phyloP scores from a whole-genome alignment of 2,888 invertebrate species.

The Herminia tarsipennalis region DNA sequence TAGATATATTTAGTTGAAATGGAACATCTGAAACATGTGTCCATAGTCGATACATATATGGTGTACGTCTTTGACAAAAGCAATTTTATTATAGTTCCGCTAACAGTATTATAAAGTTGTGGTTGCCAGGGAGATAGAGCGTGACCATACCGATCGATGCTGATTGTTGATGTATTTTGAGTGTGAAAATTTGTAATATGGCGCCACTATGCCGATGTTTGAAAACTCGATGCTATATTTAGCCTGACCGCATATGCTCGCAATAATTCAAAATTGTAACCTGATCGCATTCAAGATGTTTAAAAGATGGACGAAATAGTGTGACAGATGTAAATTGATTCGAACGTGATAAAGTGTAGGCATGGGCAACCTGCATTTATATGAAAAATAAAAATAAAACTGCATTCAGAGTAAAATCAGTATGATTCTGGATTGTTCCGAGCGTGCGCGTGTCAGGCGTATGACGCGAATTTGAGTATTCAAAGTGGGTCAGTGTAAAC shows the following conservation, averaged over 20 bases:
- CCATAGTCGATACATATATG: constrained; percentile 26
- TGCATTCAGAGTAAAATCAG: no score
- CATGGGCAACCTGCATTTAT: no score
- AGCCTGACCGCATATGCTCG: neutral
- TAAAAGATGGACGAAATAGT: no score
- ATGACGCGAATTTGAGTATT: constrained; percentile 31
- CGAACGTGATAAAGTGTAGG: no score
- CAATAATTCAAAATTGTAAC: neutral
- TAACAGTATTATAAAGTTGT: constrained; percentile 71
- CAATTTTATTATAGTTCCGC: constrained; percentile 56
- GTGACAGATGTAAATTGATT: no score
- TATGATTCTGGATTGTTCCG: neutral
- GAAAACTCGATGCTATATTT: constrained; percentile 28
- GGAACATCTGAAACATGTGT: constrained; percentile 32
- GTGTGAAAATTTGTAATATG: constrained; percentile 25
- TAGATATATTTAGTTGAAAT: constrained; percentile 34
- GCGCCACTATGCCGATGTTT: constrained; percentile 36
- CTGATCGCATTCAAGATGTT: no score
- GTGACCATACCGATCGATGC: constrained; percentile 33
- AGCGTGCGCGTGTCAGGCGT: no score
- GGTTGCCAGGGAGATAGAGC: constrained; percentile 48
- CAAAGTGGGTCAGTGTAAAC: constrained; percentile 51
- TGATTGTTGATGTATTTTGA: constrained; percentile 31
- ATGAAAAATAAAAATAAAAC: no score
- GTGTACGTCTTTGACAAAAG: constrained; percentile 48